Evolutionary conservation across 2,888 invertebrate species (phyloP).

Genomic region (Synanthedon andrenaeformis): DNA sequence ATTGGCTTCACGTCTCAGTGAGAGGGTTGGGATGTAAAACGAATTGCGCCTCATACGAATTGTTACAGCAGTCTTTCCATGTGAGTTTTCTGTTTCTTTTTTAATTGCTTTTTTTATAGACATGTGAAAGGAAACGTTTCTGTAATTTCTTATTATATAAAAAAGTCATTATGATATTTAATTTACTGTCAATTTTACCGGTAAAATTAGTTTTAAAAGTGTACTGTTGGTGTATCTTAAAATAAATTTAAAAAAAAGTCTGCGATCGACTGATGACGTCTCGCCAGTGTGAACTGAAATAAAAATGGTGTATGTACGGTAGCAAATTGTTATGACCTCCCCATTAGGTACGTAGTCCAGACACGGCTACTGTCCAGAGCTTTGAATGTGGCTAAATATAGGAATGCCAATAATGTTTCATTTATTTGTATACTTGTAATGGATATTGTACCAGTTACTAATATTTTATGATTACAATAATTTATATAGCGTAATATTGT

Average conservation of each 20-base stretch:
- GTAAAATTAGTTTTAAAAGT: too few species aligned
- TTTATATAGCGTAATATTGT: too few species aligned
- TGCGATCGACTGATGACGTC: slow-evolving; percentile 8
- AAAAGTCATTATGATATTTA: too few species aligned
- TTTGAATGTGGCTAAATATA: not conserved
- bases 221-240: too few species aligned
- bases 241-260: too few species aligned
- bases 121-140: too few species aligned
- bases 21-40: slow-evolving; percentile 26
- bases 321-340: not conserved
- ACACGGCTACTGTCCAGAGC: not conserved
- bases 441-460: not conserved
- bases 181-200: too few species aligned
- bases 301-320: not conserved
- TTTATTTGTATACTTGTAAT: not conserved
- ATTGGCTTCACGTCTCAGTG: slow-evolving; percentile 19
- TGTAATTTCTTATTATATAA: too few species aligned
- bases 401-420: not conserved
- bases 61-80: slow-evolving; percentile 4
- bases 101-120: too few species aligned
- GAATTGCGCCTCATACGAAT: slow-evolving; percentile 9
- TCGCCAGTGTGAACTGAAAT: slow-evolving; percentile 5
- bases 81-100: too few species aligned
- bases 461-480: too few species aligned
- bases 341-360: not conserved